phyloP scores from a whole-genome alignment of 2,113 vertebrate genomes.

The Puntigrus tetrazona region DNA sequence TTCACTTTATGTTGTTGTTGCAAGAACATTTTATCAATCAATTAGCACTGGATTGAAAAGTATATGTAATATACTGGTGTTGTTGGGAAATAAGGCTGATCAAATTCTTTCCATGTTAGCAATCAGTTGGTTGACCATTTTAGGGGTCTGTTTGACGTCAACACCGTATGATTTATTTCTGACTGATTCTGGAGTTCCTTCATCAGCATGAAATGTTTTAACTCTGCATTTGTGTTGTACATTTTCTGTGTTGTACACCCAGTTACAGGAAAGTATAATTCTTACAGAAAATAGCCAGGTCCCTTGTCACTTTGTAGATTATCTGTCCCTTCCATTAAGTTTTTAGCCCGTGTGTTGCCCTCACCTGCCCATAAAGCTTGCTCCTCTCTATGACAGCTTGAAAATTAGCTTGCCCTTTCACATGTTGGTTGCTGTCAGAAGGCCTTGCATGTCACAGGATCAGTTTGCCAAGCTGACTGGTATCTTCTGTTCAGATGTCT shows the following conservation, averaged over 20 bases:
- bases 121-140: neutral
- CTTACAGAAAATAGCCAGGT: neutral
- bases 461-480: constrained; percentile 49
- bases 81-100: neutral
- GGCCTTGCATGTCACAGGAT: neutral
- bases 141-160: neutral
- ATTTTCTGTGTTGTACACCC: neutral
- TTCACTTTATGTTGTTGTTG: neutral
- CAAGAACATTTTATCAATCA: neutral
- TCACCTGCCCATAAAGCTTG: constrained; percentile 38
- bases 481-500: neutral
- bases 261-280: constrained; percentile 26
- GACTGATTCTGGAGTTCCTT: neutral
- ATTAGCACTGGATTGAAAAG: neutral
- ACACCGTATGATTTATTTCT: neutral
- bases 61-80: too few species aligned
- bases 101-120: neutral
- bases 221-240: neutral
- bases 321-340: constrained; percentile 11
- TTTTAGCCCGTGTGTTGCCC: constrained; percentile 9
- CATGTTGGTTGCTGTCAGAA: neutral
- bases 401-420: constrained; percentile 54
- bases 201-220: neutral
- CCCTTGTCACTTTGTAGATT: neutral
- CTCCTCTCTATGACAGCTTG: constrained; percentile 49